These are phyloP conservation scores for Dryobota labecula DNA, from an alignment of 2,888 invertebrate species.

Conservation along the genomic window DNA sequence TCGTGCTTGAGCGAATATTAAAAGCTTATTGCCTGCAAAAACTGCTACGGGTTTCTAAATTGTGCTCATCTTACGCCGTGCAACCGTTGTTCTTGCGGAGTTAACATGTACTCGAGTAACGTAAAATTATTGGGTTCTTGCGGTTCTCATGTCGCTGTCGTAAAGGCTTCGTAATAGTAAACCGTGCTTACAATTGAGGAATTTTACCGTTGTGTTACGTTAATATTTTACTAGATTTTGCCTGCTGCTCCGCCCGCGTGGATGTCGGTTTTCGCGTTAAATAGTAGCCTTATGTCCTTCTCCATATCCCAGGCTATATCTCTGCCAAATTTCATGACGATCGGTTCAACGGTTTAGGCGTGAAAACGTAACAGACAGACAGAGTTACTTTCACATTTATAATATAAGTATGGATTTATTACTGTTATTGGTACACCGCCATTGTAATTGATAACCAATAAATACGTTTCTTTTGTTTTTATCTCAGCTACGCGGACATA, in stretches of 20 bases:
- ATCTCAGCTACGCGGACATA: conserved; percentile 93
- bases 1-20: background rate
- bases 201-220: background rate
- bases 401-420: too few relatives aligned
- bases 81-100: background rate
- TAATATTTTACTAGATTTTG: too few relatives aligned
- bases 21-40: background rate
- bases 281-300: too few relatives aligned
- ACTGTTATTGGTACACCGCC: too few relatives aligned
- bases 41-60: background rate
- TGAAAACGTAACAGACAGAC: too few relatives aligned
- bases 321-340: too few relatives aligned
- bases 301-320: too few relatives aligned
- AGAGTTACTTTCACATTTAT: too few relatives aligned
- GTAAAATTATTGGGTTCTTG: too few relatives aligned
- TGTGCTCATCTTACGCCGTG: background rate
- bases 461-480: background rate
- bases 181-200: background rate
- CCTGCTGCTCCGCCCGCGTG: too few relatives aligned
- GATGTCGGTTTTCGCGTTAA: too few relatives aligned
- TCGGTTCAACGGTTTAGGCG: too few relatives aligned
- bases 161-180: background rate
- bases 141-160: background rate
- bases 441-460: background rate
- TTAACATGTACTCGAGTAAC: background rate